Evolutionary conservation across 1,140 invertebrate species (phyloP), one percentile per base, ranked within the genome.

Genomic region (Glomeris maerens): DNA sequence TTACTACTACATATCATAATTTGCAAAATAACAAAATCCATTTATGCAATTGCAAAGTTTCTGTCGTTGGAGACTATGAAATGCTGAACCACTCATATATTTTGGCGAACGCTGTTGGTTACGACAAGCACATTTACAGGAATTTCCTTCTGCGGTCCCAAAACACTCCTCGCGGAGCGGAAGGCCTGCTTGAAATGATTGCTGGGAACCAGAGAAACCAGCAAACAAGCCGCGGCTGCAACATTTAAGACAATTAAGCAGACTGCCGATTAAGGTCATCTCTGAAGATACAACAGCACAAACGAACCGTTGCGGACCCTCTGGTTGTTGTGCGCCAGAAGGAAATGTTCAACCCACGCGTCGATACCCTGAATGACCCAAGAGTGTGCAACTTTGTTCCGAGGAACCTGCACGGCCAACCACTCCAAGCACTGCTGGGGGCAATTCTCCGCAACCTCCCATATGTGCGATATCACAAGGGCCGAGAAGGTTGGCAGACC

Each of bases 361-460:
- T 92, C 86, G 55, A 91, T 75, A 13, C 81, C 83, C 59, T 81
- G 79, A 7, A 95, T 71, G 0, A 90, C 86, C 82, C 86, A 92
- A 38, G 79, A 74, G 66, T 91, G 86, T 0, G 85, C 84, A 23
- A 88, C 72, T 66, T 90, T 87, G 66, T 91, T 93, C 31, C 87
- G 73, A 0, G 87, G 84, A 2, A 87, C 72, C 55, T 72, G 69
- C 25, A 84, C 65, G 2, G 87, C 83, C 23, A 95, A 70, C 90
- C 90, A 95, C 61, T 94, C 90, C 2, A 95, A 71, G 39, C 86
- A 85, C 17, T 83, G 83, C 64, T 90, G 84, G 2, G 89, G 86
- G 55, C 86, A 89, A 54, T 81, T 81, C 61, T 92, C 83, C 2
- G 84, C 84, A 1, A 83, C 54, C 66, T 93, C 88, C 85, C 89